Evolutionary conservation across 92 coral and sea anemone species (phyloP), one percentile per base, ranked within the genome.

Genomic region (Anthopleura xanthogrammica): DNA sequence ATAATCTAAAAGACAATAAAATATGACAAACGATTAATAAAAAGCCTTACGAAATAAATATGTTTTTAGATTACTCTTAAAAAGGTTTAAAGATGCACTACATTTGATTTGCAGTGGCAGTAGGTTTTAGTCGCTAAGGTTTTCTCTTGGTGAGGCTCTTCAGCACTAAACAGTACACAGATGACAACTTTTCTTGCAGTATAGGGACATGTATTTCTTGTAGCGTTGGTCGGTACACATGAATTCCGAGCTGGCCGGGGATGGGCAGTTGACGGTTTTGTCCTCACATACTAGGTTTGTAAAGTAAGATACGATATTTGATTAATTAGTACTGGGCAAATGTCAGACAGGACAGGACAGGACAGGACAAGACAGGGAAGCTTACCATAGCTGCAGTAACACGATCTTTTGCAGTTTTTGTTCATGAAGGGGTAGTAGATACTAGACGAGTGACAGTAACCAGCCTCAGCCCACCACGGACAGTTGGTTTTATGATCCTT

Each of bases 151-250:
- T 43, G 2, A 43, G 50, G 50, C 50, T 43, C 50, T 4, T 43
- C 58, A 10, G 14, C 14, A 54, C 58, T 62, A 62, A 20, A 7
- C 29, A 62, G 70, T 10, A 22, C 70, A 62, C 70, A 62, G 70
- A 11, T 62, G 22, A 54, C 97, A 93, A 77, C 92, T 93, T 79
- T 82, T 85, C 90, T 77, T 93, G 83, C 97, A 93, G 86, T 82
- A 75, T 2, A 84, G 52, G 7, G 78, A 86, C 83, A 89, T 85
- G 78, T 84, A 93, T 24, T 83, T 17, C 52, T 79, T 65, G 78
- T 76, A 93, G 4, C 16, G 50, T 19, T 16, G 41, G 52, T 76
- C 50, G 75, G n/a, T 83, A 72, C 86, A 83, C 23, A 62, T 5
- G 58, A 12, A 54, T 11, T 11, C 16, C 58, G 58, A 10, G 70